Percentiles rank a stretch among this genome's conserved stretches.
These are phyloP conservation scores for Drosophila repletoides DNA, from an alignment of 1,140 invertebrate genomes.

Conservation along the genomic window DNA sequence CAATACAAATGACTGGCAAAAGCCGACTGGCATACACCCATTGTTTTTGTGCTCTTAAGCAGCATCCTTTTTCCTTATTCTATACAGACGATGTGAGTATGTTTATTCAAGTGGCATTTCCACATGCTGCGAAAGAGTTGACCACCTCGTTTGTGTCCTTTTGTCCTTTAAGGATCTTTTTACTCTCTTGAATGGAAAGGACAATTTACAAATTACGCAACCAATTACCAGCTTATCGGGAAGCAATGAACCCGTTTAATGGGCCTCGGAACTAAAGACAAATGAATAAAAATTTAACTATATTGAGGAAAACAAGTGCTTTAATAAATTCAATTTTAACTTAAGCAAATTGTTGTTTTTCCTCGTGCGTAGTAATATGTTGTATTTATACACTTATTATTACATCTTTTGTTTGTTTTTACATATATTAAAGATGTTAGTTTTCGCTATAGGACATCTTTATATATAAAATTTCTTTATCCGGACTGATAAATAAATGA, in stretches of 20 bases:
- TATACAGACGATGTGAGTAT: background rate
- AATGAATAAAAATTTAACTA: background rate
- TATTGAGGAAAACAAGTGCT: too few species aligned
- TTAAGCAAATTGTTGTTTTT: too few species aligned
- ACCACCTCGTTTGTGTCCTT: constrained; percentile 21
- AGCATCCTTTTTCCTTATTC: background rate
- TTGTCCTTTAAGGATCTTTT: constrained; percentile 33
- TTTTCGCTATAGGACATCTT: too few species aligned
- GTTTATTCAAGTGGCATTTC: constrained; percentile 23
- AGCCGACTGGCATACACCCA: constrained; percentile 3
- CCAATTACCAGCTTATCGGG: constrained; percentile 62
- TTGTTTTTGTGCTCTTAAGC: constrained; percentile 4
- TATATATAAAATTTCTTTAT: too few species aligned
- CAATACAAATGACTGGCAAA: constrained; percentile 40
- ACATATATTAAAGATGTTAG: too few species aligned
- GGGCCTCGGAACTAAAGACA: background rate
- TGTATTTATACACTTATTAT: too few species aligned
- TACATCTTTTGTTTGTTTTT: too few species aligned
- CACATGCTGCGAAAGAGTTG: constrained; percentile 10
- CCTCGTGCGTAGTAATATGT: too few species aligned
- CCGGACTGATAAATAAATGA: too few species aligned
- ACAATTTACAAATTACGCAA: constrained; percentile 64
- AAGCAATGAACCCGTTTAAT: constrained; percentile 31
- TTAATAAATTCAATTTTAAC: too few species aligned
- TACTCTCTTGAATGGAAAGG: too few species aligned